Evolutionary conservation across 2,797 vertebrate species (phyloP), one percentile per base, ranked within the genome.

Genomic region (Crocidura indochinensis): DNA sequence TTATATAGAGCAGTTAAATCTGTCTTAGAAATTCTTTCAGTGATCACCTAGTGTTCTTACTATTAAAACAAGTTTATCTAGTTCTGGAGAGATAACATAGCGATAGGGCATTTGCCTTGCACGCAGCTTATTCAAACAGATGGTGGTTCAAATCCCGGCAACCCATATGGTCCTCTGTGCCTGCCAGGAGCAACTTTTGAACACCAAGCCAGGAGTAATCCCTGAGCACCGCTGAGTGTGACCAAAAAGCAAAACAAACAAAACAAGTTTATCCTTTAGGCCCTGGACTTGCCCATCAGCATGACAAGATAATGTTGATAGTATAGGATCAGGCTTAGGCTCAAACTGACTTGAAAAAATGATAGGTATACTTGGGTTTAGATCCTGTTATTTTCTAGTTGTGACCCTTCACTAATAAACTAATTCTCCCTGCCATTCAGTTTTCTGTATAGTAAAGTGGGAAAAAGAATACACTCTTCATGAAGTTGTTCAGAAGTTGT

Each of bases 1-100:
- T 19, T 94, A 76, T 92, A 69, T 64, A 89, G 47, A 92, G 51
- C 14, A 20, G 15, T 88, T 62, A 93, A 83, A 47, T 72, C 68
- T 90, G 14, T 68, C 47, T 68, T 68, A 91, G 76, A 91, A 69
- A 29, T 74, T 81, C 53, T 10, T 8, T 92, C 27, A 60, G 19
- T 71, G 56, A 53, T 51, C 53, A 79, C 11, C 15, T 72, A 31
- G 12, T 85, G 49, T 80, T 85, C 44, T 15, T 75, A 24, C 80
- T 53, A 75, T 72, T 53, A 14, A 53, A 53, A 53, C 12, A 60
- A 38, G 38, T 38, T 38, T 38, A 38, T 38, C 38, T 38, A 38
- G 38, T 38, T 38, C 38, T 38, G 38, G 38, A 38, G 38, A 38
- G 38, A 38, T 38, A 38, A 5, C 38, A 38, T 5, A 38, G 38